Conservation (phyloP, 2,888 invertebrate genomes). For the Hanleya hanleyi region DNA sequence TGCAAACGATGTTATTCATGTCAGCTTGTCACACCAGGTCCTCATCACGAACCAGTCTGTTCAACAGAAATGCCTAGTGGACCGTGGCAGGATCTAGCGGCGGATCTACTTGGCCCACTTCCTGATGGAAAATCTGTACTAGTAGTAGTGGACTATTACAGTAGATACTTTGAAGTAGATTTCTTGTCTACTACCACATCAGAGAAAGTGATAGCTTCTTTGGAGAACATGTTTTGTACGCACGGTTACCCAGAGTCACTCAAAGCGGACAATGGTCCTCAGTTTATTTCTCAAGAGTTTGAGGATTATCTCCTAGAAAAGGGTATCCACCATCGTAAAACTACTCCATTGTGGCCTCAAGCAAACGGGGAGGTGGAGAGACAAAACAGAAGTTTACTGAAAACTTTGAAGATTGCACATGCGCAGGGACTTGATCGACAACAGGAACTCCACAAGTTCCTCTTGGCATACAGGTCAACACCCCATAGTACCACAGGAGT, state of each 20-base stretch:
- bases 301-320: constrained; percentile 25
- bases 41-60: constrained; percentile 11
- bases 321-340: constrained; percentile 28
- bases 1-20: constrained; percentile 34
- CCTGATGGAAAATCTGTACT: constrained; percentile 24
- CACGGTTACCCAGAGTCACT: constrained; percentile 35
- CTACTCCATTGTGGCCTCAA: constrained; percentile 34
- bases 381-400: constrained; percentile 39
- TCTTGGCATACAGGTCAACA: constrained; percentile 35
- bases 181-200: background rate
- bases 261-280: constrained; percentile 37
- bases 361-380: constrained; percentile 44
- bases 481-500: constrained; percentile 39
- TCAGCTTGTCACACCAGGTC: constrained; percentile 17
- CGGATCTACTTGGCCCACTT: constrained; percentile 29
- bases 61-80: constrained; percentile 19
- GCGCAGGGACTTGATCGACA: constrained; percentile 18
- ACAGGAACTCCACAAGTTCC: constrained; percentile 27
- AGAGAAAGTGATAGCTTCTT: background rate
- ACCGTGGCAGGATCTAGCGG: constrained; percentile 27
- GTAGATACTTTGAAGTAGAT: constrained; percentile 14
- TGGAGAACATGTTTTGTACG: constrained; percentile 9
- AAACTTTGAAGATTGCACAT: constrained; percentile 37
- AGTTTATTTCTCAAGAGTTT: constrained; percentile 35
- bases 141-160: constrained; percentile 26